Evolutionary conservation across 2,888 invertebrate genomes (phyloP).

Genomic region (Netelia virgata): DNA sequence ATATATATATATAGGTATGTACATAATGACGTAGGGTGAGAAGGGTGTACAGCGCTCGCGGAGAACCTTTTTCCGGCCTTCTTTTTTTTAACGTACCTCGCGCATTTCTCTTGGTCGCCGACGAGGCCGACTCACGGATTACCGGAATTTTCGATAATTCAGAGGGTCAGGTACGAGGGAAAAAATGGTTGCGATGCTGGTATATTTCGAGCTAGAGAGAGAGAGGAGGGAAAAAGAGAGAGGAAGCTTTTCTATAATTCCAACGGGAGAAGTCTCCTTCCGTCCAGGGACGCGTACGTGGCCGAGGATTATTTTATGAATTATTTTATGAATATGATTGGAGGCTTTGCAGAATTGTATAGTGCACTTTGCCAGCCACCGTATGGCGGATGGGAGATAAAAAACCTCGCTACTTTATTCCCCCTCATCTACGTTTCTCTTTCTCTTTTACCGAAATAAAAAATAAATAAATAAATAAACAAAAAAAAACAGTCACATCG

Average conservation of each 20-base stretch:
- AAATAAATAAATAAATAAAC: not conserved
- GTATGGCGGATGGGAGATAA: slow-evolving; percentile 49
- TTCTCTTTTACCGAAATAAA: not conserved
- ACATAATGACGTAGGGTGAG: slow-evolving; percentile 28
- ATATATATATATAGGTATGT: slow-evolving; percentile 10
- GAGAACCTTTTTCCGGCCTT: slow-evolving; percentile 66
- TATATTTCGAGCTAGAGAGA: slow-evolving; percentile 52
- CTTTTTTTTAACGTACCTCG: slow-evolving; percentile 65
- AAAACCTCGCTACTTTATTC: slow-evolving; percentile 18
- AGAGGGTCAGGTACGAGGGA: slow-evolving; percentile 26
- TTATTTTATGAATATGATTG: slow-evolving; percentile 63
- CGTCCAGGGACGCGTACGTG: slow-evolving; percentile 46
- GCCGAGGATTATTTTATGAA: slow-evolving; percentile 63
- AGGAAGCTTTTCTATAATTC: slow-evolving; percentile 51
- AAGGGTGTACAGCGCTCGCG: slow-evolving; percentile 22
- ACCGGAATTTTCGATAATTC: slow-evolving; percentile 73
- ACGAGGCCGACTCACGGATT: slow-evolving; percentile 70
- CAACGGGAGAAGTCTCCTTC: slow-evolving; percentile 1
- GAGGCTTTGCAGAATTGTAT: slow-evolving; percentile 50
- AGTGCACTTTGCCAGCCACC: slow-evolving; percentile 42
- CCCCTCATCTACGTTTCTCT: not conserved
- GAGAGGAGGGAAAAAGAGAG: slow-evolving; percentile 31
- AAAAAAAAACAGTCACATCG: not conserved
- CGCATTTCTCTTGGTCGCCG: slow-evolving; percentile 49
- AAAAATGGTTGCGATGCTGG: slow-evolving; percentile 43